Percentiles rank a stretch among this genome's conserved stretches.
phyloP scores from a whole-genome alignment of 2,113 vertebrate species.

The Pogonocichla stellata region DNA sequence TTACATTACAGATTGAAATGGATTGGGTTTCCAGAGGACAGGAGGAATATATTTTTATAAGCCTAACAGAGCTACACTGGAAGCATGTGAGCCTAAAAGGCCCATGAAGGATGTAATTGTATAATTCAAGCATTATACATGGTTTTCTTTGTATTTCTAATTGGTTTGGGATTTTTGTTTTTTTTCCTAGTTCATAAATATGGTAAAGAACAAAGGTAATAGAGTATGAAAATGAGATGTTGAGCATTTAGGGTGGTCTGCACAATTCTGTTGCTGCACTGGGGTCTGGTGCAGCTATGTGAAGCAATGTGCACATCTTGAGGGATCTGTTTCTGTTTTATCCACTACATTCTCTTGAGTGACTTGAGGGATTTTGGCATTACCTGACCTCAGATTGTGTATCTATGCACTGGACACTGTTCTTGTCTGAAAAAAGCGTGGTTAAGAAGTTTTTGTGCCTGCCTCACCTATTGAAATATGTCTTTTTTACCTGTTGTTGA shows the following conservation, averaged over 20 bases:
- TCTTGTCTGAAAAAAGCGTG: neutral
- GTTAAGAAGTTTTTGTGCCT: neutral
- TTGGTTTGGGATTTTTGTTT: neutral
- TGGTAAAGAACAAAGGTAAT: neutral
- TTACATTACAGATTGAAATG: conserved; percentile 28
- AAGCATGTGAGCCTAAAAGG: neutral
- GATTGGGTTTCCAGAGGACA: conserved; percentile 30
- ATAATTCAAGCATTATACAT: neutral
- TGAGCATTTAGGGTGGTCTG: neutral
- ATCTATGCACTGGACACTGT: neutral
- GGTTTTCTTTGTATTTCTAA: neutral
- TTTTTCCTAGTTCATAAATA: neutral
- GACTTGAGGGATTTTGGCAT: neutral
- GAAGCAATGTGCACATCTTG: neutral
- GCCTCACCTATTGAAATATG: neutral
- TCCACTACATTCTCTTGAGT: neutral
- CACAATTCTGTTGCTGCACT: neutral
- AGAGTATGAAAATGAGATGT: neutral
- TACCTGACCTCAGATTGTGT: neutral
- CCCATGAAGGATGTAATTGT: conserved; percentile 1
- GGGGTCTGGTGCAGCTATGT: neutral
- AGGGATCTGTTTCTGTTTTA: neutral
- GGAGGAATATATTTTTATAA: conserved; percentile 38
- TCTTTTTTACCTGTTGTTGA: neutral
- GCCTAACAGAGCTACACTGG: neutral